Percentiles rank a stretch among this genome's conserved stretches.
phyloP scores from a whole-genome alignment of 2,888 invertebrate genomes.

The Sussaba pulchella region DNA sequence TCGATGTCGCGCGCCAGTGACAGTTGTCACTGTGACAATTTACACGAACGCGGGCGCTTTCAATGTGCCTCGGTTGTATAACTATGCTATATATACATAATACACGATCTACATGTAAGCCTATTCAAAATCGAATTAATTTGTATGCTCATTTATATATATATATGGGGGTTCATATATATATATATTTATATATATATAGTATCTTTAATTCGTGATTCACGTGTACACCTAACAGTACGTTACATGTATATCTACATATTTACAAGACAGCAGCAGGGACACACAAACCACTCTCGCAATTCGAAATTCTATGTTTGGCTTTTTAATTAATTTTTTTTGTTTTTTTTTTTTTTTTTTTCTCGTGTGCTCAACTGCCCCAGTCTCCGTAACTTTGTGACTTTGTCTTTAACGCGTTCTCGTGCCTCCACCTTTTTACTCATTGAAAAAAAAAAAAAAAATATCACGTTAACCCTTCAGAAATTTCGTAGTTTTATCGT shows the following conservation, averaged over 20 bases:
- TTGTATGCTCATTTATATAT: conserved; percentile 34
- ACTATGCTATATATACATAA: conserved; percentile 41
- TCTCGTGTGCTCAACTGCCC: conserved; percentile 4
- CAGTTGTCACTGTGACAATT: conserved; percentile 1
- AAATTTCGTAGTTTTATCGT: conserved; percentile 25
- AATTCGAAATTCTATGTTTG: conserved; percentile 7
- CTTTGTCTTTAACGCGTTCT: conserved; percentile 36
- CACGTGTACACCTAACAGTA: conserved; percentile 42
- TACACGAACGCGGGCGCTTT: too few relatives aligned
- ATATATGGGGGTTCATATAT: conserved; percentile 25
- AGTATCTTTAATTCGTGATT: conserved; percentile 35
- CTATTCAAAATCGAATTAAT: conserved; percentile 28
- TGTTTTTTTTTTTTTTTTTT: not conserved
- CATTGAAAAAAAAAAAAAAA: too few relatives aligned
- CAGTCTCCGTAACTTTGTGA: conserved; percentile 35
- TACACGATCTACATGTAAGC: conserved; percentile 47
- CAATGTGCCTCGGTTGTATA: conserved; percentile 9
- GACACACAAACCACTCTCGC: not conserved
- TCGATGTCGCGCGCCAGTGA: conserved; percentile 11
- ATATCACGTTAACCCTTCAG: not conserved
- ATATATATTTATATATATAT: conserved; percentile 37
- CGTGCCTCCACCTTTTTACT: conserved; percentile 20
- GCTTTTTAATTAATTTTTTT: conserved; percentile 3
- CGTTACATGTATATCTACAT: conserved; percentile 79
- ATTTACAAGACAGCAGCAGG: conserved; percentile 75